Evolutionary conservation across 37 sponge, comb jelly and placozoan species (phyloP).

Genomic region (Amphimedon queenslandica): DNA sequence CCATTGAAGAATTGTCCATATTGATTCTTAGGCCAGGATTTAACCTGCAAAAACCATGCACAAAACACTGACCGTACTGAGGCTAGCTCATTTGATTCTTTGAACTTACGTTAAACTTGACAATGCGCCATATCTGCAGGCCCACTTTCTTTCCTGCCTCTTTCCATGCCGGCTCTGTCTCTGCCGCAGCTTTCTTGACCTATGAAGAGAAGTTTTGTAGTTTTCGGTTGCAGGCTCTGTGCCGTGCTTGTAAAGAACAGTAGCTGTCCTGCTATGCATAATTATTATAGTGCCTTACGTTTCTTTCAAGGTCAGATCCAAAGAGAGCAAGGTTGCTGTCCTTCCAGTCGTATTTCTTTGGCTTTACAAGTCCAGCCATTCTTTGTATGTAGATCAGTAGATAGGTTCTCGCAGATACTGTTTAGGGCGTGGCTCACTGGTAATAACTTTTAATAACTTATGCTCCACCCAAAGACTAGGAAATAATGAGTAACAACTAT

Average conservation of each 20-base stretch:
- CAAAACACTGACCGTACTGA: background rate
- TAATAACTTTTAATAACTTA: no score
- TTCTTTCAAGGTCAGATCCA: conserved; percentile 88
- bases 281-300: conserved; percentile 26
- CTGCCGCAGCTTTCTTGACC: conserved; percentile 94
- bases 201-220: conserved; percentile 9
- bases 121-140: conserved; percentile 97
- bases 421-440: no score
- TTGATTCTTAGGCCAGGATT: conserved; percentile 61
- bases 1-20: conserved; percentile 86
- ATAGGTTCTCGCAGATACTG: no score
- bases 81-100: no score
- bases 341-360: conserved; percentile 97
- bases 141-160: conserved; percentile 84
- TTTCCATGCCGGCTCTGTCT: conserved; percentile 93
- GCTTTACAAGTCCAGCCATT: conserved; percentile 48
- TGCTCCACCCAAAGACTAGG: no score
- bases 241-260: no score
- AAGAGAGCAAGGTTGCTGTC: conserved; percentile 97
- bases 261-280: background rate
- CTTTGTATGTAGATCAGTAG: no score
- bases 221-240: no score
- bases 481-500: no score
- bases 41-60: conserved; percentile 25
- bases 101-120: conserved; percentile 86